Conservation (phyloP, 2,797 vertebrate species). For the Ceryle rudis region DNA sequence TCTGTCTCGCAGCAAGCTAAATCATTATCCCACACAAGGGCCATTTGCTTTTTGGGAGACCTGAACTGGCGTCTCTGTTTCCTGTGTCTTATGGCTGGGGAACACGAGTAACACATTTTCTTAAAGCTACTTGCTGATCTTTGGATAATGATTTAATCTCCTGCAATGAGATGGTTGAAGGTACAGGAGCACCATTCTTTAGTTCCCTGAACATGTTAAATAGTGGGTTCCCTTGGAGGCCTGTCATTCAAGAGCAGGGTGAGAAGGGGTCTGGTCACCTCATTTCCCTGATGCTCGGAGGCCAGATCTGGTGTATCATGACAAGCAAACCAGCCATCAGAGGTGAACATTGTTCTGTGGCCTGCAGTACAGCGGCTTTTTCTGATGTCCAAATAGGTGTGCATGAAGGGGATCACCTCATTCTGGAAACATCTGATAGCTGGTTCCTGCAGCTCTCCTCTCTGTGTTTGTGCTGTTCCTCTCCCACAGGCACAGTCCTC, state of each 20-base stretch:
- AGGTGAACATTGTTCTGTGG: not conserved
- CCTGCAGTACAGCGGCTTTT: not conserved
- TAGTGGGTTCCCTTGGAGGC: rapidly evolving
- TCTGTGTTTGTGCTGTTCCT: not conserved
- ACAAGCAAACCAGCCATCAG: not conserved
- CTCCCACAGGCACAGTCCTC: not conserved
- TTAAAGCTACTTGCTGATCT: not conserved
- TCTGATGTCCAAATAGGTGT: not conserved
- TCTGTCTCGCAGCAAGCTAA: too few species aligned
- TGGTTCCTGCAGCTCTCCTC: not conserved
- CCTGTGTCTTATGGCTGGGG: not conserved
- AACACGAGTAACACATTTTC: rapidly evolving
- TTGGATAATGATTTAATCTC: not conserved
- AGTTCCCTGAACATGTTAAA: not conserved
- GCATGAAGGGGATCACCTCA: not conserved
- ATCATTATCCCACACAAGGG: too few species aligned
- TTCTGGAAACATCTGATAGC: not conserved
- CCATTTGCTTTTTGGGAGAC: rapidly evolving
- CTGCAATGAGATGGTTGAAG: not conserved
- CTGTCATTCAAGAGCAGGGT: not conserved
- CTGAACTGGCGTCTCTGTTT: rapidly evolving
- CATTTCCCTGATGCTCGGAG: not conserved
- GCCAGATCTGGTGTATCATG: not conserved
- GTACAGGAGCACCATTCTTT: not conserved
- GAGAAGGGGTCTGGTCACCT: not conserved